Evolutionary conservation across 2,888 invertebrate species (phyloP).

Genomic region (Papilio gigon): DNA sequence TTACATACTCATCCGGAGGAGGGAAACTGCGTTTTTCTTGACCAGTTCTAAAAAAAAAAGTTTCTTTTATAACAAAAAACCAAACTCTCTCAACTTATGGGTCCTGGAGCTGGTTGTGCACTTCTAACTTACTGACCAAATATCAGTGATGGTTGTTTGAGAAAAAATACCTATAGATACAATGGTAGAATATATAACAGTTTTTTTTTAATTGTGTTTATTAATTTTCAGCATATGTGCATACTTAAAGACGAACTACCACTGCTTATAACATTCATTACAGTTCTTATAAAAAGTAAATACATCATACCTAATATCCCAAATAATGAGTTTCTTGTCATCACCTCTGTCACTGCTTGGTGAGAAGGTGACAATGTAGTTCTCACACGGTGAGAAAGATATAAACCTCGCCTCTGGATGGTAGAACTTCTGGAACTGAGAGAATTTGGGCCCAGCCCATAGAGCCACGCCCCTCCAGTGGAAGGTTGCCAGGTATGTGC

Average conservation of each 20-base stretch:
- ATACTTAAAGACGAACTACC: too few relatives aligned
- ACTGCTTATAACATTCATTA: too few relatives aligned
- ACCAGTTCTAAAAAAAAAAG: conserved; percentile 84
- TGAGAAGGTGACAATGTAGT: conserved; percentile 97
- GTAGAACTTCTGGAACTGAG: conserved; percentile 94
- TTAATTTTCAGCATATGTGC: too few relatives aligned
- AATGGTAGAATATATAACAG: too few relatives aligned
- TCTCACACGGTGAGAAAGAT: conserved; percentile 98
- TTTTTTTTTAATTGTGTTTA: too few relatives aligned
- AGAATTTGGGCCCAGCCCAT: conserved; percentile 98
- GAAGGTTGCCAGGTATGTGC: conserved; percentile 97
- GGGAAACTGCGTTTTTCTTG: conserved; percentile 95
- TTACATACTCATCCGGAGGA: conserved; percentile 90
- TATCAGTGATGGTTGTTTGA: too few relatives aligned
- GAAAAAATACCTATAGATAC: too few relatives aligned
- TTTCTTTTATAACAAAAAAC: not conserved
- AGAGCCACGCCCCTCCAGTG: conserved; percentile 97
- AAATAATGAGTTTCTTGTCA: conserved; percentile 94
- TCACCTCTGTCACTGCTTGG: conserved; percentile 87
- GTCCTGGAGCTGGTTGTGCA: too few relatives aligned
- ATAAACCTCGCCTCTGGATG: conserved; percentile 96
- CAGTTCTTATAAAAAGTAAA: not conserved
- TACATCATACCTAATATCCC: conserved; percentile 92
- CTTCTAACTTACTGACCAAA: too few relatives aligned
- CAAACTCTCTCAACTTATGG: too few relatives aligned